These are phyloP conservation scores for Physeter macrocephalus DNA, from an alignment of 2,113 vertebrate species.

Conservation along the genomic window DNA sequence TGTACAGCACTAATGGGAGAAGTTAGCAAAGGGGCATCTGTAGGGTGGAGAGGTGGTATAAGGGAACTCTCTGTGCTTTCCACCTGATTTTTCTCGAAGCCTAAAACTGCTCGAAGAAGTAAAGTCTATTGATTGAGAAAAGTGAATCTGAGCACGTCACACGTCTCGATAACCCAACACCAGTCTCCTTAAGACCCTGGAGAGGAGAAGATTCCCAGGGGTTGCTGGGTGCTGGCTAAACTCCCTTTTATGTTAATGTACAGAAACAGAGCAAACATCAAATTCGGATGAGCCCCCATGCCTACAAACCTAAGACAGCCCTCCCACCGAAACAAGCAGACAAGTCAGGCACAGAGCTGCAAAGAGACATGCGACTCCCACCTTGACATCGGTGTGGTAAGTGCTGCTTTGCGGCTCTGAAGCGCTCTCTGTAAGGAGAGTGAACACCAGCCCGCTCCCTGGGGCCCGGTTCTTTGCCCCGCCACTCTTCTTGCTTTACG, in stretches of 20 bases:
- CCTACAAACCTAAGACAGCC: not conserved
- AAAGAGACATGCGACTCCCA: fast-evolving
- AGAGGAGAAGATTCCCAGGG: not conserved
- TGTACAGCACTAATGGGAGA: fast-evolving
- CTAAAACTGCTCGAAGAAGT: not conserved
- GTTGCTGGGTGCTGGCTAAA: not conserved
- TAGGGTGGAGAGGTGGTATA: fast-evolving
- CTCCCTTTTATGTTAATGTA: fast-evolving
- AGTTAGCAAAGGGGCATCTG: fast-evolving
- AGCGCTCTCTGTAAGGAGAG: fast-evolving
- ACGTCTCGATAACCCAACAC: fast-evolving
- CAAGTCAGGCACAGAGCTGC: fast-evolving
- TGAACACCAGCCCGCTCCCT: fast-evolving
- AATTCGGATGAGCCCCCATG: fast-evolving
- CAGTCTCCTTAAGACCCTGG: fast-evolving
- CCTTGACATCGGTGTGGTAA: fast-evolving
- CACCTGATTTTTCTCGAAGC: not conserved
- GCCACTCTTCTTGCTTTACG: fast-evolving
- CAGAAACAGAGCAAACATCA: fast-evolving
- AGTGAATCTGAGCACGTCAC: fast-evolving
- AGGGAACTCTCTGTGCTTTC: not conserved
- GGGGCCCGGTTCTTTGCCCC: not conserved
- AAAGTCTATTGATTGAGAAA: not conserved
- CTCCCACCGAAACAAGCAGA: fast-evolving
- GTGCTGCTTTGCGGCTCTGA: fast-evolving